Percentiles rank a stretch among this genome's conserved stretches.
Evolutionary conservation across 2,797 vertebrate species (phyloP).

Genomic region (Rhodeus uyekii): DNA sequence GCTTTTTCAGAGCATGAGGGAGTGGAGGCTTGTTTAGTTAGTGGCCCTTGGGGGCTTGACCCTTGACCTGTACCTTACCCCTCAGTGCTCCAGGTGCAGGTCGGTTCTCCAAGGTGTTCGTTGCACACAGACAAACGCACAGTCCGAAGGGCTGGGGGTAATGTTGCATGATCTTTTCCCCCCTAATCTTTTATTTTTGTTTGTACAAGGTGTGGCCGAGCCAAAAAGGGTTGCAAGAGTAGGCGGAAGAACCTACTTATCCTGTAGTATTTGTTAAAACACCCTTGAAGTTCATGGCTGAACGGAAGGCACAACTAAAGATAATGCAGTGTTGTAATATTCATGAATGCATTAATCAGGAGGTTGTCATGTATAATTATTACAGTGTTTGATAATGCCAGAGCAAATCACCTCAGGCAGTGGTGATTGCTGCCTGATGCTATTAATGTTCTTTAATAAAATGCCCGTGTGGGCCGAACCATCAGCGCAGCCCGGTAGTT

Average conservation of each 20-base stretch:
- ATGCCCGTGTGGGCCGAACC: slow-evolving; percentile 69
- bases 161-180: slow-evolving; percentile 30
- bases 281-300: slow-evolving; percentile 21
- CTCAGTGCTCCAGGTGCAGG: slow-evolving; percentile 88
- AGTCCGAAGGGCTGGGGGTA: slow-evolving; percentile 10
- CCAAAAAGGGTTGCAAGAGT: not conserved
- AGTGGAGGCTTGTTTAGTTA: slow-evolving; percentile 82
- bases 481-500: slow-evolving; percentile 71
- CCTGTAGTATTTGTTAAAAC: slow-evolving; percentile 33
- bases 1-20: slow-evolving; percentile 75
- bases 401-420: slow-evolving; percentile 71
- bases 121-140: slow-evolving; percentile 26
- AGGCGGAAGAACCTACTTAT: not conserved
- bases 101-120: slow-evolving; percentile 62
- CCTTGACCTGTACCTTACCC: slow-evolving; percentile 78
- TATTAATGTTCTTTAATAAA: slow-evolving; percentile 78
- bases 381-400: slow-evolving; percentile 71
- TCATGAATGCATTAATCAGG: slow-evolving; percentile 78
- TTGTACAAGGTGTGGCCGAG: slow-evolving; percentile 5
- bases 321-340: slow-evolving; percentile 66
- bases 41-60: slow-evolving; percentile 78
- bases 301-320: slow-evolving; percentile 5
- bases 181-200: slow-evolving; percentile 28
- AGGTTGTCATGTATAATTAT: slow-evolving; percentile 78
- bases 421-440: slow-evolving; percentile 69